phyloP scores from a whole-genome alignment of 2,113 vertebrate genomes.

The Lagenorhynchus albirostris region DNA sequence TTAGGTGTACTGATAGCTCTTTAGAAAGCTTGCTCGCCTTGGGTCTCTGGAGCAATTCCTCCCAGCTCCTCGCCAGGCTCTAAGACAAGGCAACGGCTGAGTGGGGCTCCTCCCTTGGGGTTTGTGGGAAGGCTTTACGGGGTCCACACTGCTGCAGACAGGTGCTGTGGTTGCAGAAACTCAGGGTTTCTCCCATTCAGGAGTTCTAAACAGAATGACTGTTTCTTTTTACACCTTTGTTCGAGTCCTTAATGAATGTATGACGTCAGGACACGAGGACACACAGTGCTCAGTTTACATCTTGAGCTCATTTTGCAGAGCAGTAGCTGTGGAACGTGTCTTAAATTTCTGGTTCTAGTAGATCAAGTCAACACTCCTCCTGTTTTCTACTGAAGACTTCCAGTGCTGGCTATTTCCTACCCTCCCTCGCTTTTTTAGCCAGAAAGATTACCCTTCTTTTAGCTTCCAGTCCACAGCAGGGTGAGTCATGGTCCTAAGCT shows the following conservation, averaged over 20 bases:
- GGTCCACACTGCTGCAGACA: background rate
- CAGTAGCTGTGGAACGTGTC: background rate
- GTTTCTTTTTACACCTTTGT: background rate
- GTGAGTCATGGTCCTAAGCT: background rate
- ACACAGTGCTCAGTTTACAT: background rate
- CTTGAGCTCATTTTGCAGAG: no score
- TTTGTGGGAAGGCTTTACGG: background rate
- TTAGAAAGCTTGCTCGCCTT: background rate
- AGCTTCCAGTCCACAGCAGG: background rate
- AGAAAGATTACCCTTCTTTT: background rate
- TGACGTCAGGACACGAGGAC: background rate
- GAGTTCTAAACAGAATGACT: background rate
- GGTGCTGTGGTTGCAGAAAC: background rate
- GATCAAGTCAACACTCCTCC: rapidly evolving
- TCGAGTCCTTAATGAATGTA: no score
- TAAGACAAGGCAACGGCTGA: background rate
- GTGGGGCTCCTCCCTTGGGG: background rate
- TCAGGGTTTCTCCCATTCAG: background rate
- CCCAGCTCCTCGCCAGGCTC: background rate
- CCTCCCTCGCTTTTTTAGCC: background rate
- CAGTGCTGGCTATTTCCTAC: background rate
- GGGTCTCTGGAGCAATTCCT: background rate
- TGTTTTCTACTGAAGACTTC: background rate
- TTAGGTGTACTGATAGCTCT: background rate
- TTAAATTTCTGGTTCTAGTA: background rate